Conservation (phyloP, 2,888 invertebrate species). For the Teleogryllus oceanicus region DNA sequence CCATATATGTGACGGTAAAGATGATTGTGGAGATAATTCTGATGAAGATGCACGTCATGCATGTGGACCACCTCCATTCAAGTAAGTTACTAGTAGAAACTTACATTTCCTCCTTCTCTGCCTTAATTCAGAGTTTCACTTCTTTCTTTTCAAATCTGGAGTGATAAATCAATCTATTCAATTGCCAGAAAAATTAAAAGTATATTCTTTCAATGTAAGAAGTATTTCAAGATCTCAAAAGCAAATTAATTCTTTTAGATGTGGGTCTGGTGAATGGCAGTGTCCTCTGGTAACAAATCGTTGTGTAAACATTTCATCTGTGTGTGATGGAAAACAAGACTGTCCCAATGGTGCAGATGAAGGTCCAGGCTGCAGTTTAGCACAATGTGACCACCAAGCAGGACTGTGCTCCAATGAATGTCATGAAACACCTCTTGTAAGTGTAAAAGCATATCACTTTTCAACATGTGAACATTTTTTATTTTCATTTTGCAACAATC, state of each 20-base stretch:
- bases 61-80: slow-evolving; percentile 72
- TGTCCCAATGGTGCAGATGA: slow-evolving; percentile 95
- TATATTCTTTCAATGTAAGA: no score
- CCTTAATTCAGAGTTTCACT: not conserved
- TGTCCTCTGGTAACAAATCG: slow-evolving; percentile 77
- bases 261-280: slow-evolving; percentile 75
- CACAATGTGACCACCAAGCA: slow-evolving; percentile 70
- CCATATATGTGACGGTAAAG: slow-evolving; percentile 89
- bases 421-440: slow-evolving; percentile 70
- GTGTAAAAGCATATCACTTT: slow-evolving; percentile 30
- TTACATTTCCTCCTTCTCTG: not conserved
- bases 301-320: slow-evolving; percentile 81
- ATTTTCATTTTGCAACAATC: not conserved
- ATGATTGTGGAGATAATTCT: slow-evolving; percentile 87
- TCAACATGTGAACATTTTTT: not conserved
- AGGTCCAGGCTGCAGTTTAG: slow-evolving; percentile 82
- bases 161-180: no score
- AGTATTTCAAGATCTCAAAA: not conserved
- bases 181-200: no score
- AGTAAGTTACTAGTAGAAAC: slow-evolving; percentile 35
- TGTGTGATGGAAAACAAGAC: slow-evolving; percentile 83
- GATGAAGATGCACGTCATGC: slow-evolving; percentile 85
- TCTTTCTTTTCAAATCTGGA: not conserved
- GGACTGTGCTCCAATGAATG: slow-evolving; percentile 81
- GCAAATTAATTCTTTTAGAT: slow-evolving; percentile 47